Percentiles rank a stretch among this genome's conserved stretches.
Evolutionary conservation across 2,113 vertebrate genomes (phyloP).

Genomic region (Lagopus leucura): DNA sequence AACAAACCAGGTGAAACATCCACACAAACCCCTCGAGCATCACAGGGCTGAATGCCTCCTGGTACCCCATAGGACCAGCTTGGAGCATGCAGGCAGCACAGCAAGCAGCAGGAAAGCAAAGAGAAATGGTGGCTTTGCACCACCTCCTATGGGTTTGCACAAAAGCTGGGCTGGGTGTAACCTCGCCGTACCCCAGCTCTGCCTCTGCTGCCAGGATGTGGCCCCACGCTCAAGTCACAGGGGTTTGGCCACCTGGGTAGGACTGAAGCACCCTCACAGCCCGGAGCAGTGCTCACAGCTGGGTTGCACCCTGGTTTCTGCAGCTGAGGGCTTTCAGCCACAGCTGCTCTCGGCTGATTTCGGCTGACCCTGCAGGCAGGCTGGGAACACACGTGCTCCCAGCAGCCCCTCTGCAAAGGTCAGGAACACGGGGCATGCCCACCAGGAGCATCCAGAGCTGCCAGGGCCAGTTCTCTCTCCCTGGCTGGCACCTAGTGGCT

Average conservation of each 20-base stretch:
- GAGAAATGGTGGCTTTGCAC: not conserved
- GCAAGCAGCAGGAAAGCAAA: not conserved
- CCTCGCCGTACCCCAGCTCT: not conserved
- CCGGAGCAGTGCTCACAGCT: slow-evolving; percentile 8
- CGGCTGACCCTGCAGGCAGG: no score
- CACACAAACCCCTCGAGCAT: not conserved
- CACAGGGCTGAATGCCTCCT: not conserved
- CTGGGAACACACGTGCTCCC: not conserved
- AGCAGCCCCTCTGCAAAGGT: not conserved
- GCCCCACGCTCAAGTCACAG: not conserved
- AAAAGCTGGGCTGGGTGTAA: slow-evolving; percentile 23
- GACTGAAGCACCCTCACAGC: not conserved
- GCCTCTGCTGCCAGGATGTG: not conserved
- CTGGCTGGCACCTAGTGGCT: slow-evolving; percentile 16
- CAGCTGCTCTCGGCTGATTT: slow-evolving; percentile 8
- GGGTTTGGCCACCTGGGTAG: not conserved
- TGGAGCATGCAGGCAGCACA: not conserved
- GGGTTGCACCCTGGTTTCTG: not conserved
- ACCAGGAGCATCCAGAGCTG: not conserved
- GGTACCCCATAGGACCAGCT: not conserved
- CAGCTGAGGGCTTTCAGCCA: slow-evolving; percentile 36
- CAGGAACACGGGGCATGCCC: not conserved
- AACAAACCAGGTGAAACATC: not conserved
- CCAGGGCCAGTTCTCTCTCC: not conserved
- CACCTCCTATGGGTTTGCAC: not conserved